These are phyloP conservation scores for Lamprologus sp. DNA, from an alignment of 2,113 vertebrate genomes.

Conservation along the genomic window DNA sequence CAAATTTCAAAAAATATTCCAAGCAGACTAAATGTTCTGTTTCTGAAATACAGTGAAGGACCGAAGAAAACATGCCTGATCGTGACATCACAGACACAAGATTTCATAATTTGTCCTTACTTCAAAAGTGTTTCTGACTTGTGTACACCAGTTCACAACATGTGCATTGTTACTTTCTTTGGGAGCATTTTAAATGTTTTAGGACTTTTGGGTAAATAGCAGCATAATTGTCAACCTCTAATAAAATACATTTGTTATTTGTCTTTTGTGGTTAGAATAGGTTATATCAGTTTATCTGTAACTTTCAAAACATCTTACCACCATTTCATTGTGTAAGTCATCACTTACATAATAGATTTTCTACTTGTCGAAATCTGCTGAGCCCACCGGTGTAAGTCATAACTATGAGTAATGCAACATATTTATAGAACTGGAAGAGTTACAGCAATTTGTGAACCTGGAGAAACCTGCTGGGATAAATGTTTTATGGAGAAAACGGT, in stretches of 20 bases:
- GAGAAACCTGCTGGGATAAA: not conserved
- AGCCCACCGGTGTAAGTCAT: not conserved
- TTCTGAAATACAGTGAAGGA: not conserved
- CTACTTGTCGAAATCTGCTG: not conserved
- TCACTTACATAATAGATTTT: not conserved
- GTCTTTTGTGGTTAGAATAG: not conserved
- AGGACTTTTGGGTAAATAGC: not conserved
- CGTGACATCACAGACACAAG: not conserved
- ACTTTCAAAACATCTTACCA: not conserved
- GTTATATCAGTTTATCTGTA: not conserved
- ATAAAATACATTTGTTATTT: not conserved
- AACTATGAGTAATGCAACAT: not conserved
- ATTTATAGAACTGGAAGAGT: not conserved
- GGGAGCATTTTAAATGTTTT: not conserved
- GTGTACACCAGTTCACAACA: not conserved
- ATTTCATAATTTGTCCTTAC: not conserved
- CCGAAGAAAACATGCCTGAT: not conserved
- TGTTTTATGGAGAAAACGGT: not conserved
- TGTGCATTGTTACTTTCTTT: not conserved
- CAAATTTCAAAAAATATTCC: not conserved
- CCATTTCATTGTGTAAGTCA: not conserved
- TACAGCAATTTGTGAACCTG: not conserved
- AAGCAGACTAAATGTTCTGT: not conserved
- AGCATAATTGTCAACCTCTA: not conserved
- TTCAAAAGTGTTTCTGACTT: not conserved